A percentile compares a stretch with the other conserved stretches of the same genome.
These are phyloP conservation scores for Diploptera punctata DNA, from an alignment of 2,888 invertebrate genomes.

Conservation along the genomic window DNA sequence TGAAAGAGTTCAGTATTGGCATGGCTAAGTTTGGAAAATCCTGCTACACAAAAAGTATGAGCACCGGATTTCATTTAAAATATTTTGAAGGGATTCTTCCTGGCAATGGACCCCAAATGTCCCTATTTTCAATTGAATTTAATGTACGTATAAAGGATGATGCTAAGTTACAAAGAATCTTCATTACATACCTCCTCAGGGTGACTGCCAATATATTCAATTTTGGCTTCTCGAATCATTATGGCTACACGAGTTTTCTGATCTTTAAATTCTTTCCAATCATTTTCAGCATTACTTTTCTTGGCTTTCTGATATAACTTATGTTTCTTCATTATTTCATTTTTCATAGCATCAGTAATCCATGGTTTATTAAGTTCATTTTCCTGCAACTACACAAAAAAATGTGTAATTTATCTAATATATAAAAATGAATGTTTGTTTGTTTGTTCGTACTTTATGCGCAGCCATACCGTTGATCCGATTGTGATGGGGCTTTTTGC, in stretches of 20 bases:
- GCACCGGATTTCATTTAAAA: no score
- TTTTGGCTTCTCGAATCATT: conserved; percentile 62
- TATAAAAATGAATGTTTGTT: no score
- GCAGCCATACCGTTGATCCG: no score
- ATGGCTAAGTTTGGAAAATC: conserved; percentile 15
- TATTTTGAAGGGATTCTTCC: not conserved
- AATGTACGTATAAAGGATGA: not conserved
- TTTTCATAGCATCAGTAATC: conserved; percentile 63
- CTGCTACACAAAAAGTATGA: not conserved
- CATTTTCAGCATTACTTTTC: conserved; percentile 58
- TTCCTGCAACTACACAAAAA: conserved; percentile 36
- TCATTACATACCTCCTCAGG: conserved; percentile 57
- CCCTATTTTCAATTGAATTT: not conserved
- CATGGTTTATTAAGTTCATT: conserved; percentile 60
- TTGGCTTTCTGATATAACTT: conserved; percentile 60
- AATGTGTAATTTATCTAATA: no score
- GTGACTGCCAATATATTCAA: conserved; percentile 61
- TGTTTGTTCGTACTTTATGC: no score
- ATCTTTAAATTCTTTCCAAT: conserved; percentile 63
- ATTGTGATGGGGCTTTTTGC: no score
- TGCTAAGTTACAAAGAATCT: not conserved
- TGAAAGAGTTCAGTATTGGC: no score
- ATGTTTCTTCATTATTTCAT: conserved; percentile 61
- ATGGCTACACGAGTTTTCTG: conserved; percentile 65
- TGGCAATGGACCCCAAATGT: conserved; percentile 2